A percentile compares a stretch with the other conserved stretches of the same genome.
Conservation (phyloP, 2,888 invertebrate genomes). For the Hemaris fuciformis region DNA sequence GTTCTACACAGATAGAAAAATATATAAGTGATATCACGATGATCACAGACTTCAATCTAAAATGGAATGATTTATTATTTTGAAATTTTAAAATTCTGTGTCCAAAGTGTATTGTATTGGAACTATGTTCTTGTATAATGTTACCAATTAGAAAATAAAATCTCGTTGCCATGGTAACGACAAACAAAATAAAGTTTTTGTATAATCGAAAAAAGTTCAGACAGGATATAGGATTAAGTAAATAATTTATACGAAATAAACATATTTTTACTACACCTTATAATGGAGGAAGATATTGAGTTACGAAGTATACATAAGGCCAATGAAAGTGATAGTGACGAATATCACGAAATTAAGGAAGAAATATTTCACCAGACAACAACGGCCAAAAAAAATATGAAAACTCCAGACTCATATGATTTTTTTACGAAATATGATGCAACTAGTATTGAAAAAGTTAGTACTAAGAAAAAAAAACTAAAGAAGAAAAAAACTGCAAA, state of each 20-base stretch:
- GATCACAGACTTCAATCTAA: too few relatives aligned
- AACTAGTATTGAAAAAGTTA: slow-evolving; percentile 36
- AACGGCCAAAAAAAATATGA: background rate
- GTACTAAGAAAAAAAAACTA: slow-evolving; percentile 46
- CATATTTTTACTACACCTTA: background rate
- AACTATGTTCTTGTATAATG: too few relatives aligned
- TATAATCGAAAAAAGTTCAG: too few relatives aligned
- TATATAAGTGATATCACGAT: too few relatives aligned
- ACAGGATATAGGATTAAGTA: too few relatives aligned
- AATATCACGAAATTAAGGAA: slow-evolving; percentile 64
- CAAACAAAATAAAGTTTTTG: too few relatives aligned
- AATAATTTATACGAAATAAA: too few relatives aligned
- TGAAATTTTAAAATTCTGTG: too few relatives aligned
- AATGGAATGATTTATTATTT: too few relatives aligned
- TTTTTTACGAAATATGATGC: slow-evolving; percentile 59
- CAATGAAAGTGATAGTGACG: slow-evolving; percentile 55
- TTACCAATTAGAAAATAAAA: too few relatives aligned
- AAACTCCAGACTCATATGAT: slow-evolving; percentile 47
- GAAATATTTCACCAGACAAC: slow-evolving; percentile 25
- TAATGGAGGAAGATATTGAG: slow-evolving; percentile 59
- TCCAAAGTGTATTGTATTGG: too few relatives aligned
- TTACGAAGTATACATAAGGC: slow-evolving; percentile 38
- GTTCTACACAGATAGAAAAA: too few relatives aligned
- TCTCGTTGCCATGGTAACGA: slow-evolving; percentile 42
- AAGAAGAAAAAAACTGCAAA: slow-evolving; percentile 46